phyloP scores from a whole-genome alignment of 1,140 invertebrate genomes.

The Sarcophaga peregrina region DNA sequence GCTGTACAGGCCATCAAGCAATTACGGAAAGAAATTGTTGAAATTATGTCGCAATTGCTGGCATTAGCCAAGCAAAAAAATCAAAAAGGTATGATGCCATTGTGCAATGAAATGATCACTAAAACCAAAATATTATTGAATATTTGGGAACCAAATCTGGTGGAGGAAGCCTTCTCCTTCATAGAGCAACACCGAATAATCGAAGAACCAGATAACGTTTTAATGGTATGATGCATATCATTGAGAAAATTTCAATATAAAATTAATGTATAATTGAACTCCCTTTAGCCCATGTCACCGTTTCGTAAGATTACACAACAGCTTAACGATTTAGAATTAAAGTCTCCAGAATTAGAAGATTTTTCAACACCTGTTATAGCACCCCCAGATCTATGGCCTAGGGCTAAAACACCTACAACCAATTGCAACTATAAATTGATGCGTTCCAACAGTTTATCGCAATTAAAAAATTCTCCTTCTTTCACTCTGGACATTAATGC shows the following conservation, averaged over 20 bases:
- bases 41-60: constrained; percentile 81
- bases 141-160: constrained; percentile 84
- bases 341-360: constrained; percentile 78
- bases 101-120: constrained; percentile 82
- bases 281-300: constrained; percentile 72
- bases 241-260: not conserved
- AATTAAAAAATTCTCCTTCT: constrained; percentile 52
- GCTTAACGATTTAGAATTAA: constrained; percentile 75
- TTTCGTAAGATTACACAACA: constrained; percentile 83
- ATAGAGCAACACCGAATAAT: constrained; percentile 77
- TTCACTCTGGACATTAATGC: constrained; percentile 61
- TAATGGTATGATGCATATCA: constrained; percentile 50
- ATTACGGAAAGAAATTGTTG: constrained; percentile 79
- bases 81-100: constrained; percentile 78
- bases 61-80: constrained; percentile 78
- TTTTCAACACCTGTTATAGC: constrained; percentile 77
- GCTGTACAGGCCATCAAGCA: constrained; percentile 83
- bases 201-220: constrained; percentile 64
- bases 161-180: constrained; percentile 85
- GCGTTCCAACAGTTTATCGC: constrained; percentile 61
- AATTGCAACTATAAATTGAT: constrained; percentile 45
- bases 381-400: constrained; percentile 72
- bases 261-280: not conserved
- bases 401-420: constrained; percentile 56
- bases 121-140: constrained; percentile 82